These are phyloP conservation scores for Protomyctophum bolini DNA, from an alignment of 2,113 vertebrate genomes.

Conservation along the genomic window DNA sequence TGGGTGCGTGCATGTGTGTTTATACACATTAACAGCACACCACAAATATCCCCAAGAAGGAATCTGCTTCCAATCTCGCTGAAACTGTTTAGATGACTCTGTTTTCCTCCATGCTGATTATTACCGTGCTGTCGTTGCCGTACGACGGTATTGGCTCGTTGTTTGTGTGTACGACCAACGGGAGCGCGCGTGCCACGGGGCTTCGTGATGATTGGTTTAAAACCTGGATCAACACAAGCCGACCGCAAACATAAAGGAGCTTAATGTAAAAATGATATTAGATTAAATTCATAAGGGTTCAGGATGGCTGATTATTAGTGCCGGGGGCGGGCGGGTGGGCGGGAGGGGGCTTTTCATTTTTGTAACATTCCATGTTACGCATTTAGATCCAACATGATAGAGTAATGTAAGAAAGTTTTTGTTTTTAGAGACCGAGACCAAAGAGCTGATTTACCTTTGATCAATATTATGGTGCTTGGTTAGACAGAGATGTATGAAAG, in stretches of 20 bases:
- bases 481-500: conserved; percentile 48
- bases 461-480: conserved; percentile 60
- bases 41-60: conserved; percentile 32
- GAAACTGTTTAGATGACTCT: conserved; percentile 28
- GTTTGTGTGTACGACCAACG: not conserved
- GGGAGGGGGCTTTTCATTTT: not conserved
- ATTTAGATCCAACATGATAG: not conserved
- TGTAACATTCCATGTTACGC: not conserved
- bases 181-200: not conserved
- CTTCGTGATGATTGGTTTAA: conserved; percentile 22
- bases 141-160: conserved; percentile 6
- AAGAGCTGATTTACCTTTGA: conserved; percentile 40
- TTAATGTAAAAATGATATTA: conserved; percentile 21
- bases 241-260: conserved; percentile 7
- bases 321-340: not conserved
- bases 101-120: conserved; percentile 28
- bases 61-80: conserved; percentile 47
- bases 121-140: conserved; percentile 15
- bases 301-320: conserved; percentile 38
- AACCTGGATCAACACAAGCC: conserved; percentile 28
- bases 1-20: conserved; percentile 3
- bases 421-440: conserved; percentile 25
- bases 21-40: conserved; percentile 45
- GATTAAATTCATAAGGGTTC: conserved; percentile 17
- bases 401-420: conserved; percentile 20